These are phyloP conservation scores for Dicaeum eximium DNA, from an alignment of 2,113 vertebrate genomes.

Conservation along the genomic window DNA sequence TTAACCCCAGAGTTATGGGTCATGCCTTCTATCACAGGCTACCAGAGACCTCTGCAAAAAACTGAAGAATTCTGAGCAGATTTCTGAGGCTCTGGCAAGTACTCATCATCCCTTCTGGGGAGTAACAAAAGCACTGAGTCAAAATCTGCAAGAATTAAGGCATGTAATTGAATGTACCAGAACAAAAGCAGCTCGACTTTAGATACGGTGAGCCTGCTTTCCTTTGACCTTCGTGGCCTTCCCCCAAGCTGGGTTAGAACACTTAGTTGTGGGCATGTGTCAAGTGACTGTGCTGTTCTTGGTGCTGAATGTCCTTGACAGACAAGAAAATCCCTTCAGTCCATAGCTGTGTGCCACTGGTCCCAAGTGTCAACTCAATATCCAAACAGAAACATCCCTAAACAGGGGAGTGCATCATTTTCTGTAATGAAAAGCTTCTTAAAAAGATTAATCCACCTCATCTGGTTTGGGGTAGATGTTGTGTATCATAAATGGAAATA, in stretches of 20 bases:
- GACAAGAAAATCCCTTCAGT: neutral
- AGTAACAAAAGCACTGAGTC: neutral
- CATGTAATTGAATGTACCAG: neutral
- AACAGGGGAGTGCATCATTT: neutral
- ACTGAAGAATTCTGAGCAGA: neutral
- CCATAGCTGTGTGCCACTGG: neutral
- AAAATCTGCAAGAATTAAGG: neutral
- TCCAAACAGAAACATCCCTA: neutral
- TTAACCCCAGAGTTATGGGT: neutral
- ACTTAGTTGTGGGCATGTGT: neutral
- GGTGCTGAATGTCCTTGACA: neutral
- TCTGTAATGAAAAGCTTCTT: neutral
- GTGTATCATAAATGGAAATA: neutral
- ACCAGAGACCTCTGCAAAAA: neutral
- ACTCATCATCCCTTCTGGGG: neutral
- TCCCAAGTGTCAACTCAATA: neutral
- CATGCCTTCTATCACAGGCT: neutral
- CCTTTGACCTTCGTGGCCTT: neutral
- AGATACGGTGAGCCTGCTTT: neutral
- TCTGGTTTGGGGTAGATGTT: neutral
- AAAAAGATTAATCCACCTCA: accelerated
- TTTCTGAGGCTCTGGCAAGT: neutral
- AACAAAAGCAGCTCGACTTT: neutral
- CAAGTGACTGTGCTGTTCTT: neutral
- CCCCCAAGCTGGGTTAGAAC: neutral